Evolutionary conservation across 2,113 vertebrate genomes (phyloP), one percentile per base, ranked within the genome.

Genomic region (Nerophis lumbriciformis): DNA sequence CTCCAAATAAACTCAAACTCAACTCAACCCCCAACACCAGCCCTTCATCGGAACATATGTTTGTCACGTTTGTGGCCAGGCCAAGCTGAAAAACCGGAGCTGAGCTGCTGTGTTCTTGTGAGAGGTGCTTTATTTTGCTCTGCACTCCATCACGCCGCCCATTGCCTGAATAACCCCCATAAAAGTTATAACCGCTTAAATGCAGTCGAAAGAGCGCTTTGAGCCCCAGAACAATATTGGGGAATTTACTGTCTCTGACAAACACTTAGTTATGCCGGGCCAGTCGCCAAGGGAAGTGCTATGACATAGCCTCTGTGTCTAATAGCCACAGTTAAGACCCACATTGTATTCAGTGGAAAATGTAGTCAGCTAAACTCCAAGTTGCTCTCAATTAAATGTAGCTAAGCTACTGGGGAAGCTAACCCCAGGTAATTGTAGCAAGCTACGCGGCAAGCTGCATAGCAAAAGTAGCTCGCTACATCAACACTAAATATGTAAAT

Each of bases 141-240:
- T 36, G 6, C 57, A 56, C 21, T 71, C 28, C 52, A 68, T 63
- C 42, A 45, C 53, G 19, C n/a, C 65, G 64, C 45, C 39, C 16
- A 10, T 53, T 66, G 63, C 53, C 38, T 54, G 6, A 66, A 63
- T 67, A 58, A 68, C 13, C 13, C n/a, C 53, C 44, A 54, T 65
- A 35, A 64, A 61, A 47, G 53, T 47, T 48, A 35, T 28, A 21
- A 16, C 39, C 44, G 37, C 42, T 67, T 60, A 37, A 13, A 6
- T 5, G 49, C 6, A 14, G 55, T 16, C 13, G 12, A 63, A 52
- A 45, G n/a, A 4, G 36, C 13, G 4, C 50, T 73, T 76, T 50
- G 12, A 69, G 47, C 53, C n/a, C 55, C 50, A 64, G 2, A 53
- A 55, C 51, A 37, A 54, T 65, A 69, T 68, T 65, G 21, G 1